Conservation (phyloP, 1,140 invertebrate genomes). For the Penaeus vannamei region DNA sequence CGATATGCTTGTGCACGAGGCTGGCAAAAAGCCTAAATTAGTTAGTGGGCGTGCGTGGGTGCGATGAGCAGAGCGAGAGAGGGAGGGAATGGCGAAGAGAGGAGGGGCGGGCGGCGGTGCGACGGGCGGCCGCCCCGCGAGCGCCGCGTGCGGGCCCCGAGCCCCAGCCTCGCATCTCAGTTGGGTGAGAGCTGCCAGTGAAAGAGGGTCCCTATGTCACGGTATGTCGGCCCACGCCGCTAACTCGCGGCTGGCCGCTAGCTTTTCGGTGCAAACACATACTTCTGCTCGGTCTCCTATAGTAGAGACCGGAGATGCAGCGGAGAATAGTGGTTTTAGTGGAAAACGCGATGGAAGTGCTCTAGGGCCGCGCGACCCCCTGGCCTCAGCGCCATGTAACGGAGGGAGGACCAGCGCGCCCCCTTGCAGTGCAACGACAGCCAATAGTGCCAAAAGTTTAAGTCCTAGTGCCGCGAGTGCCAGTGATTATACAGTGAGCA, state of each 20-base stretch:
- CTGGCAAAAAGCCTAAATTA: neutral
- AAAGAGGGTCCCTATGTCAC: conserved; percentile 58
- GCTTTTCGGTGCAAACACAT: conserved; percentile 52
- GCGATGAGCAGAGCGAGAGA: neutral
- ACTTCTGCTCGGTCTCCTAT: conserved; percentile 59
- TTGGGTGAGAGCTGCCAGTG: conserved; percentile 56
- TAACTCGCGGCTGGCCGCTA: conserved; percentile 62
- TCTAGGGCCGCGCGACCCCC: conserved; percentile 47
- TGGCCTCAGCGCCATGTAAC: conserved; percentile 43
- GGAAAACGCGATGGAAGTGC: conserved; percentile 41
- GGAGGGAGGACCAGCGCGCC: conserved; percentile 53
- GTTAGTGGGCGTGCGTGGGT: neutral
- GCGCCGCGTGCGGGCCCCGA: neutral
- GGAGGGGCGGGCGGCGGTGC: neutral
- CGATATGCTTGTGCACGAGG: neutral
- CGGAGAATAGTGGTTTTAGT: conserved; percentile 46
- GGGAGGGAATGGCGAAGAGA: neutral
- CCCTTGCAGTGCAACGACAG: conserved; percentile 46
- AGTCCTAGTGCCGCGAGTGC: conserved; percentile 50
- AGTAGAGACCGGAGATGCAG: conserved; percentile 60
- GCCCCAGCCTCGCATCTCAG: conserved; percentile 33
- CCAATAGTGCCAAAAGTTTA: conserved; percentile 58
- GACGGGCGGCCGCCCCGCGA: conserved; percentile 16
- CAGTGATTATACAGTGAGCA: conserved; percentile 52
- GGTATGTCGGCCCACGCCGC: conserved; percentile 64